Conservation (phyloP, 2,888 invertebrate species). For the Cephonodes hylas region DNA sequence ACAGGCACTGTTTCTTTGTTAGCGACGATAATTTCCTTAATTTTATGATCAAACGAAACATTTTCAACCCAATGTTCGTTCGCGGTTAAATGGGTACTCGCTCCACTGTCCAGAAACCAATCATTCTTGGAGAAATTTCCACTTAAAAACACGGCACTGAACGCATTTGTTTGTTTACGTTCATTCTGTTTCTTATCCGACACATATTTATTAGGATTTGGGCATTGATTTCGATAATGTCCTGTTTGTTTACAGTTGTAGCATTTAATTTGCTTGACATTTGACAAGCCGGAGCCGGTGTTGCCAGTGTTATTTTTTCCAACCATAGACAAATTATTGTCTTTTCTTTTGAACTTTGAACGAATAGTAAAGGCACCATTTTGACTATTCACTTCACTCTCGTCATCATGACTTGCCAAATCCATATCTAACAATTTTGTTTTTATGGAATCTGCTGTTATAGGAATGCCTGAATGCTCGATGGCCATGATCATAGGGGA, state of each 20-base stretch:
- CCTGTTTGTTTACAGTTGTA: slow-evolving; percentile 11
- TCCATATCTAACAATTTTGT: too few species aligned
- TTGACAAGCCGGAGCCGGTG: too few species aligned
- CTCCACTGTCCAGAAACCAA: slow-evolving; percentile 31
- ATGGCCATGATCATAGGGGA: too few species aligned
- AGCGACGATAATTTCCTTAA: slow-evolving; percentile 25
- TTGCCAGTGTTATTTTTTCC: too few species aligned
- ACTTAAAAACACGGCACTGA: slow-evolving; percentile 29
- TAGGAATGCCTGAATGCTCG: too few species aligned
- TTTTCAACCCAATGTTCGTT: slow-evolving; percentile 20
- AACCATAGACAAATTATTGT: too few species aligned
- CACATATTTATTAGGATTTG: not conserved
- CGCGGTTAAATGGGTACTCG: slow-evolving; percentile 30
- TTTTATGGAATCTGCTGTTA: too few species aligned
- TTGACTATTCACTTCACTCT: too few species aligned
- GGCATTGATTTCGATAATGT: slow-evolving; percentile 13
- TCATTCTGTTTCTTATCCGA: not conserved
- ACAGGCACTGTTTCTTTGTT: slow-evolving; percentile 21
- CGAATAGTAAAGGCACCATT: too few species aligned
- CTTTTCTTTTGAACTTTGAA: too few species aligned
- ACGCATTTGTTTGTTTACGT: slow-evolving; percentile 23
- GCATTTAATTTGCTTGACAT: too few species aligned
- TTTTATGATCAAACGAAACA: not conserved
- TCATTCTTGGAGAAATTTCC: slow-evolving; percentile 28
- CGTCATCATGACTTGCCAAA: too few species aligned